Percentiles rank a stretch among this genome's conserved stretches.
Evolutionary conservation across 2,113 vertebrate genomes (phyloP).

Genomic region (Pampusana beccarii): DNA sequence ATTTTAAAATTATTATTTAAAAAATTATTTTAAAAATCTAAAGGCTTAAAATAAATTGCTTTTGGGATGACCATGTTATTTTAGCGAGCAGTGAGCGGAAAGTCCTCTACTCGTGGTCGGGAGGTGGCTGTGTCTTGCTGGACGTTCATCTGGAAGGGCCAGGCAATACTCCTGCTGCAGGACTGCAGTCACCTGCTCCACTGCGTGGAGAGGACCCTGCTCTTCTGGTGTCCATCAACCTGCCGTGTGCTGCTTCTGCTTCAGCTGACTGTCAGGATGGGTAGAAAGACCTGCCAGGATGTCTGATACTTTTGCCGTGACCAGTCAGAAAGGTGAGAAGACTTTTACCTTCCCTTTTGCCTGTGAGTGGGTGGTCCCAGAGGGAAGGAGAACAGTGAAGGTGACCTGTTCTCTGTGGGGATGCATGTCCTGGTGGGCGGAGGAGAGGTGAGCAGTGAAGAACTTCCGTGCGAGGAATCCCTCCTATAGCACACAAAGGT

Average conservation of each 20-base stretch:
- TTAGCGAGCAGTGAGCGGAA: neutral
- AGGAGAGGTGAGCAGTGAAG: neutral
- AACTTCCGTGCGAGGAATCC: neutral
- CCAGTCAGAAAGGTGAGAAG: neutral
- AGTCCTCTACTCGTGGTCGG: rapidly evolving
- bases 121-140: rapidly evolving
- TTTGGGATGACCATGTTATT: neutral
- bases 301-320: neutral
- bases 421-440: neutral
- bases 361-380: neutral
- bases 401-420: neutral
- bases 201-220: rapidly evolving
- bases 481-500: neutral
- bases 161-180: rapidly evolving
- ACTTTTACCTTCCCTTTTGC: neutral
- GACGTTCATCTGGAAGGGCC: neutral
- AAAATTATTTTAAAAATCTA: neutral
- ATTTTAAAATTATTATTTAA: too few species aligned
- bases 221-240: neutral
- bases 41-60: neutral
- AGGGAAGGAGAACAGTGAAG: neutral
- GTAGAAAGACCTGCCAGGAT: neutral
- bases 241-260: neutral
- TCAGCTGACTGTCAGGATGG: neutral
- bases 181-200: rapidly evolving